Evolutionary conservation across 2,888 invertebrate species (phyloP).

Genomic region (Lithophane leautieri): DNA sequence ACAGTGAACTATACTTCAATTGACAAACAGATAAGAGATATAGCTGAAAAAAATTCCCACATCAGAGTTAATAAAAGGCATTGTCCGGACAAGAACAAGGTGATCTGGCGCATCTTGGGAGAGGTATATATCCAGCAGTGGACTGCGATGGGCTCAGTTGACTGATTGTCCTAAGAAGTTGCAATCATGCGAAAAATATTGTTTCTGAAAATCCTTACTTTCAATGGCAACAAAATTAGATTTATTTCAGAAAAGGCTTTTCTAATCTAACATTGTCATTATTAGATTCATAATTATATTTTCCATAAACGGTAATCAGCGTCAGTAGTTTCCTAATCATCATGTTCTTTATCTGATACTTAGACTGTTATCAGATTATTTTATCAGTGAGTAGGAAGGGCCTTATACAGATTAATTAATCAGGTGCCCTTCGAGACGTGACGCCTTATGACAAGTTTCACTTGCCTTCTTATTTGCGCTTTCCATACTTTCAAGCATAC

Average conservation of each 20-base stretch:
- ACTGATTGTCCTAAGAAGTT: background rate
- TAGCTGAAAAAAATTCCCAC: background rate
- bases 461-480: conserved; percentile 4
- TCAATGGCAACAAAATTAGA: background rate
- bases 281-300: background rate
- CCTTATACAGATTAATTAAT: conserved; percentile 31
- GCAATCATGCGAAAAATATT: background rate
- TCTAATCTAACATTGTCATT: no score
- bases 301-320: background rate
- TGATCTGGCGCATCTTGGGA: no score
- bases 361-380: conserved; percentile 26
- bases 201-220: background rate
- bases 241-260: background rate
- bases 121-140: no score
- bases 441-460: conserved; percentile 28
- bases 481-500: conserved; percentile 32
- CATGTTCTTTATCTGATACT: conserved; percentile 31
- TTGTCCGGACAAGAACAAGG: background rate
- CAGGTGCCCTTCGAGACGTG: conserved; percentile 21
- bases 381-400: conserved; percentile 30
- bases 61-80: background rate
- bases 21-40: background rate
- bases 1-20: background rate
- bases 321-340: conserved; percentile 15
- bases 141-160: background rate